Evolutionary conservation across 1,140 invertebrate species (phyloP).

Genomic region (Drosophila punjabiensis): DNA sequence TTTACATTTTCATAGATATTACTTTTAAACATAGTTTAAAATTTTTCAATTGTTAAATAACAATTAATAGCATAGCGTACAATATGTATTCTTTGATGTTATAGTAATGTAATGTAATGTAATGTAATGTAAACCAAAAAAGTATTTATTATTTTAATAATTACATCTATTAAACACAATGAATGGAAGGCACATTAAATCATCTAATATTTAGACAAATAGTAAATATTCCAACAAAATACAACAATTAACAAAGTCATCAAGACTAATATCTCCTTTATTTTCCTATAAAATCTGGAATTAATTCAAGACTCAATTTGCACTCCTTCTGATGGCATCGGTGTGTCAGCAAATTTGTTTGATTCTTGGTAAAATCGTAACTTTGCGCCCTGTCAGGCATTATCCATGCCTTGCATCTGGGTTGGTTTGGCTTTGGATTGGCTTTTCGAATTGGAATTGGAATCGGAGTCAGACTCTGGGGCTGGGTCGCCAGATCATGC

Average conservation of each 20-base stretch:
- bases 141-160: too few species aligned
- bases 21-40: too few species aligned
- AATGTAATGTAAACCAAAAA: too few species aligned
- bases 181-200: not conserved
- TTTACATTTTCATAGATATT: too few species aligned
- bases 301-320: not conserved
- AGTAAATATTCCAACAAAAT: not conserved
- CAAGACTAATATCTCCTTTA: not conserved
- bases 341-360: conserved; percentile 46
- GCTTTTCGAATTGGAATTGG: conserved; percentile 23
- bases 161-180: too few species aligned
- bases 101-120: too few species aligned
- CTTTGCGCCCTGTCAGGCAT: conserved; percentile 37
- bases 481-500: conserved; percentile 42
- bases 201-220: not conserved
- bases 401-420: conserved; percentile 49
- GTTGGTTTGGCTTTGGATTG: conserved; percentile 5
- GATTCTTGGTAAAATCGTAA: conserved; percentile 40
- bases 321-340: conserved; percentile 28
- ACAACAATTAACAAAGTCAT: not conserved
- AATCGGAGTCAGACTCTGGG: conserved; percentile 17
- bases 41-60: not conserved
- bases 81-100: too few species aligned
- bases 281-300: not conserved
- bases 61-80: not conserved